Percentiles rank a stretch among this genome's conserved stretches.
These are phyloP conservation scores for Malurus splendens DNA, from an alignment of 2,797 vertebrate genomes.

Conservation along the genomic window DNA sequence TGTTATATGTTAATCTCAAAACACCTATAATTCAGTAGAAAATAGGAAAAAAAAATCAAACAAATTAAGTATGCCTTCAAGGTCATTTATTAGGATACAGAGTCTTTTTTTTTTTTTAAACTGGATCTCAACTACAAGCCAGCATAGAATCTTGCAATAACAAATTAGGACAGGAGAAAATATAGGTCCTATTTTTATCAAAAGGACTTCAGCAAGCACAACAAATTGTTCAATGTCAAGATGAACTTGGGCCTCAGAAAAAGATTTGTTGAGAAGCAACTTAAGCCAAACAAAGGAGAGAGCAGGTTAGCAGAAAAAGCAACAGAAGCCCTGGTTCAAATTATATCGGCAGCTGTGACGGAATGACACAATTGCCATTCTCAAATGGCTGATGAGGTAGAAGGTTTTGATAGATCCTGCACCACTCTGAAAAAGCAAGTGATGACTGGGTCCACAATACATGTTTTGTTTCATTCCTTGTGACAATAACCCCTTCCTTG, in stretches of 20 bases:
- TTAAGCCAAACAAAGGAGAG: not conserved
- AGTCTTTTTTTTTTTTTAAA: not conserved
- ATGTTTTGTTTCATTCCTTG: not conserved
- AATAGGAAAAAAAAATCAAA: not conserved
- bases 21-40: not conserved
- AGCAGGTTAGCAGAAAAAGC: not conserved
- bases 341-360: rapidly evolving
- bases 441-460: not conserved
- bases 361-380: not conserved
- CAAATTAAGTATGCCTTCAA: not conserved
- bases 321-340: not conserved
- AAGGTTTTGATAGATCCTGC: not conserved
- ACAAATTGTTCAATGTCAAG: conserved; percentile 3
- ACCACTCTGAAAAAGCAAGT: not conserved
- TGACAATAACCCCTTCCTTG: not conserved
- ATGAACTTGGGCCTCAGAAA: not conserved
- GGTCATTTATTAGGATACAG: not conserved
- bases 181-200: not conserved
- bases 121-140: not conserved
- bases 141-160: not conserved
- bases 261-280: not conserved
- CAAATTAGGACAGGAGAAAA: not conserved
- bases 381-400: not conserved
- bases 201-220: not conserved
- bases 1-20: not conserved